Evolutionary conservation across 2,888 invertebrate species (phyloP), one percentile per base, ranked within the genome.

Genomic region (Rosalia funebris): DNA sequence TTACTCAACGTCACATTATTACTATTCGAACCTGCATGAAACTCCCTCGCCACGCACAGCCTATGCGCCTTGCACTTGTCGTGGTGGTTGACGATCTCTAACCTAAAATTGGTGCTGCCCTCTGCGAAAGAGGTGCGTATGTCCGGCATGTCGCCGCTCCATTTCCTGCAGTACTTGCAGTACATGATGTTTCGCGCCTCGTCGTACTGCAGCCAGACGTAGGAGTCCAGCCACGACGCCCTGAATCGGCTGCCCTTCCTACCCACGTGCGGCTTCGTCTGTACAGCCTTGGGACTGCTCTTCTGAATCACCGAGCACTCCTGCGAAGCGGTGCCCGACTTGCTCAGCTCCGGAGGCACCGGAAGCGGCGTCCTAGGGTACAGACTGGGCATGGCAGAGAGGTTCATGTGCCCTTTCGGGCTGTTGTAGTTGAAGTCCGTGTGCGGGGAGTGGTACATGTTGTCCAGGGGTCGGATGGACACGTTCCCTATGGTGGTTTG

Each of bases 81-180:
- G 75, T 91, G 91, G 79, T 91, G 91, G 78, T 91, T 91, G 44
- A 91, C 87, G 72, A 91, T 91, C 82, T 91, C 91, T 62, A 91
- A 82, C 52, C 91, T 84, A 81, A 91, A 91, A 79, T 91, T 91
- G 44, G 88, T 86, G 73, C 89, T 91, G 57, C 91, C 91, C 72
- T 89, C 88, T n/a, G 90, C 89, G 72, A 91, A 91, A 0, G 90
- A 90, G n/a, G 91, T 91, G 58, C 90, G 85, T 72, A 89, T 89
- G 62, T 89, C 88, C 10, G 89, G 87, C 68, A 89, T 83, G 15
- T 87, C 86, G 45, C 85, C 85, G 52, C 89, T 89, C 90, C 91
- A 91, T 72, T 89, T 89, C 63, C 91, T 84, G 74, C 91, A 91
- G 72, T 86, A 89, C 71, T 86, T 88, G 77, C 91, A 91, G 77